Evolutionary conservation across 2,113 vertebrate species (phyloP), one percentile per base, ranked within the genome.

Genomic region (Mobula birostris): DNA sequence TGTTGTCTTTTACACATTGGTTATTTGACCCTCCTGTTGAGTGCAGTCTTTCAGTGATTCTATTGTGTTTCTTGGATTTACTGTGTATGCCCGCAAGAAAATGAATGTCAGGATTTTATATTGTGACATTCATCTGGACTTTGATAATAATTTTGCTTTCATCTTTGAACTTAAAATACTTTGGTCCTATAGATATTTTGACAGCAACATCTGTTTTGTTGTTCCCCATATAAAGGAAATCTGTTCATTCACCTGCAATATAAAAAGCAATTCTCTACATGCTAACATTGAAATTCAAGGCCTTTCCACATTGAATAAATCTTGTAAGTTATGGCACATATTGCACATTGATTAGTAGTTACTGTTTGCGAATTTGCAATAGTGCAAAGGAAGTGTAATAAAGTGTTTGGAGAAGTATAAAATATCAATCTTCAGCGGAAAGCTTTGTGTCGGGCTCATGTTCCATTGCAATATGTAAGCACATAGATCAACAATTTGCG

Each of bases 221-320:
- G 17, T 90, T 9, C 14, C n/a, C 66, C 27, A 17, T 48, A 15
- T 32, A n/a, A 90, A 90, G 87, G 32, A 66, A 88, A 68, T 19
- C 29, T 90, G 61, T 32, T 85, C 7, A 36, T 19, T 90, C 15
- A 90, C 63, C 66, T 17, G 32, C n/a, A 36, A 66, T 48, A 68
- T 19, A 68, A 58, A 2, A 58, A 8, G 48, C 56, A 68, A 70
- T 91, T 70, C 88, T 15, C n/a, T 36, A 6, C n/a, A 36, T 40
- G n/a, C 29, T 90, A 19, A 15, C 68, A 63, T 14, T 91, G n/a
- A 91, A 91, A 68, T n/a, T 63, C 63, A 70, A 68, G 17, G 88
- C n/a, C 61, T 70, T n/a, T 70, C n/a, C 63, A 91, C 63, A 32
- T 91, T 91, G 61, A 91, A 15, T 68, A 70, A 91, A 91, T 70